Percentiles rank a stretch among this genome's conserved stretches.
phyloP scores from a whole-genome alignment of 2,888 invertebrate species.

The Nomada fabriciana region DNA sequence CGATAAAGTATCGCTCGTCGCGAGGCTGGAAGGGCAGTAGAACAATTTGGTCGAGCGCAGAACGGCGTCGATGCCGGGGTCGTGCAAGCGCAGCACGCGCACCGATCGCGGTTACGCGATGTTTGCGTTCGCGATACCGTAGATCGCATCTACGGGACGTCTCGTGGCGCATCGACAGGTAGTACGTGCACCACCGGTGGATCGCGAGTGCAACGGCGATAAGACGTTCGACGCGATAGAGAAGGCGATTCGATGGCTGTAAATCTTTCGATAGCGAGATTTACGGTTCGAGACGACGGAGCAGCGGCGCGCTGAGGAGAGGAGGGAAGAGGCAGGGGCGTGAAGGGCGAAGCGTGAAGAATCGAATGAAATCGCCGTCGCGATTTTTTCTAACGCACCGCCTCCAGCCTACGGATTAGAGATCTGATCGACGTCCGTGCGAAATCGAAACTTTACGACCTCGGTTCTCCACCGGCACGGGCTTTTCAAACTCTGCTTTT shows the following conservation, averaged over 20 bases:
- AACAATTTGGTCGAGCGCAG: not conserved
- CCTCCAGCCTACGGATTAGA: conserved; percentile 70
- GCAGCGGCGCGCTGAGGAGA: conserved; percentile 29
- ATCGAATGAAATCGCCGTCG: conserved; percentile 75
- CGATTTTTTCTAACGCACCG: conserved; percentile 62
- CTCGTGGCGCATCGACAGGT: conserved; percentile 58
- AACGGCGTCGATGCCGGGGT: not conserved
- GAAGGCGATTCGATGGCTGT: conserved; percentile 73
- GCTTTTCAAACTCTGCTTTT: conserved; percentile 32
- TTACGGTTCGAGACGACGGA: conserved; percentile 66
- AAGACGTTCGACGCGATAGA: conserved; percentile 71
- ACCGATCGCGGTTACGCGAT: not conserved
- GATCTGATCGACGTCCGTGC: conserved; percentile 65
- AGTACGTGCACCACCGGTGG: conserved; percentile 9
- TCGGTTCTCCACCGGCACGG: conserved; percentile 1
- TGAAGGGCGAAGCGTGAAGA: conserved; percentile 64
- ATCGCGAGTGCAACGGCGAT: conserved; percentile 52
- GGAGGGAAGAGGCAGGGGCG: conserved; percentile 14
- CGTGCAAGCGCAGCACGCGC: not conserved
- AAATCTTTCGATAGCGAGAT: conserved; percentile 78
- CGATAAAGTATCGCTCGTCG: not conserved
- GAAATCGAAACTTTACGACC: conserved; percentile 68
- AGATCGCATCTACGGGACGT: conserved; percentile 12
- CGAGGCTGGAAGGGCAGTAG: not conserved
- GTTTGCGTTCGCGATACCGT: not conserved